A percentile compares a stretch with the other conserved stretches of the same genome.
These are phyloP conservation scores for Lithophane ornitopus DNA, from an alignment of 2,888 invertebrate species.

Conservation along the genomic window DNA sequence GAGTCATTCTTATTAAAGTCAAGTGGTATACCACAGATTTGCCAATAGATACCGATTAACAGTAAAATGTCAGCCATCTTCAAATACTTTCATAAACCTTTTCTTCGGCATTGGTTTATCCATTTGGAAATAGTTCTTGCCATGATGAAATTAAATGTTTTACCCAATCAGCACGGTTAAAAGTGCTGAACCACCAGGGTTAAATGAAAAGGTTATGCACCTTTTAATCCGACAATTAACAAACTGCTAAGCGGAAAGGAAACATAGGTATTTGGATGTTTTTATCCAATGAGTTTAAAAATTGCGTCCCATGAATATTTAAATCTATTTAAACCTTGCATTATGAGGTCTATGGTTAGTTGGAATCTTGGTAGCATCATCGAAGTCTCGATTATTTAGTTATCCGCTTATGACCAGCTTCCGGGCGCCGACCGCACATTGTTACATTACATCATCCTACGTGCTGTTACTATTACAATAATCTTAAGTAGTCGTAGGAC, in stretches of 20 bases:
- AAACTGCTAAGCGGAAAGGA: neutral
- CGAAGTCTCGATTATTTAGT: conserved; percentile 81
- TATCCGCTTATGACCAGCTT: conserved; percentile 78
- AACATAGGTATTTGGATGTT: neutral
- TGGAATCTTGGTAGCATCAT: conserved; percentile 72
- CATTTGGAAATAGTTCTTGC: too few species aligned
- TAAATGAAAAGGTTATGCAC: neutral
- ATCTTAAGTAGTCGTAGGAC: conserved; percentile 38
- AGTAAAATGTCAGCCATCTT: neutral
- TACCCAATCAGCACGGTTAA: neutral
- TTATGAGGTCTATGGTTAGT: conserved; percentile 60
- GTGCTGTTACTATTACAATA: conserved; percentile 50
- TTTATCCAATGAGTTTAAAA: neutral
- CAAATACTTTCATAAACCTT: neutral
- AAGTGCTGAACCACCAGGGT: neutral
- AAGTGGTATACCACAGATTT: neutral
- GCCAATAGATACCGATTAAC: neutral
- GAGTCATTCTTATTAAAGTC: neutral
- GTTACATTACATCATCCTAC: conserved; percentile 63
- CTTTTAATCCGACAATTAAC: neutral
- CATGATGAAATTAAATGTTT: neutral
- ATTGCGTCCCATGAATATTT: neutral
- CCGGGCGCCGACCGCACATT: conserved; percentile 70
- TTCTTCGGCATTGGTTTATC: neutral
- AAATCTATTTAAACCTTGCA: neutral